Evolutionary conservation across 2,113 vertebrate species (phyloP).

Genomic region (Pelecanus crispus): DNA sequence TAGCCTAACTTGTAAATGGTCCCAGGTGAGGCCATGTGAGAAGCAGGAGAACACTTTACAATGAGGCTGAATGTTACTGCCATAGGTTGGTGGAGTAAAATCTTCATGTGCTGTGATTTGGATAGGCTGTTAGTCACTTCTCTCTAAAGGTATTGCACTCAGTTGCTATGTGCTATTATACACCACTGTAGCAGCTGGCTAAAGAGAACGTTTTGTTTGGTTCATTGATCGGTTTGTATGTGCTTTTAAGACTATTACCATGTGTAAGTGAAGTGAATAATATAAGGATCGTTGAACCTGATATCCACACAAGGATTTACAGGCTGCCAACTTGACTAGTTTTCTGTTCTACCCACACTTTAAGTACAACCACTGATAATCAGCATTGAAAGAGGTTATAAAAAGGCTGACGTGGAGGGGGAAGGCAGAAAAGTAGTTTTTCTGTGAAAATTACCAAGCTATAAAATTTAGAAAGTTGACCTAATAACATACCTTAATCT

Average conservation of each 20-base stretch:
- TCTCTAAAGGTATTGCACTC: background rate
- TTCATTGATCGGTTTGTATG: background rate
- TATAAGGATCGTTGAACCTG: background rate
- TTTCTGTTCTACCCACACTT: background rate
- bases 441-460: background rate
- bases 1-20: background rate
- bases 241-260: background rate
- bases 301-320: background rate
- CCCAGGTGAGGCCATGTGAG: background rate
- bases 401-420: background rate
- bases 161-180: background rate
- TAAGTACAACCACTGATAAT: background rate
- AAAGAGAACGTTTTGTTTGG: background rate
- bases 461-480: background rate
- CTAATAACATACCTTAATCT: background rate
- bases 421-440: background rate
- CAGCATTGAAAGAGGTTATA: background rate
- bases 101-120: background rate
- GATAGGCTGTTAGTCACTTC: background rate
- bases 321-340: background rate
- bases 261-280: background rate
- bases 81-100: background rate
- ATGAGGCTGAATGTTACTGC: background rate
- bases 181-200: background rate
- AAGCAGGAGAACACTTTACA: background rate